These are phyloP conservation scores for Pithys albifrons DNA, from an alignment of 2,113 vertebrate species.

Conservation along the genomic window DNA sequence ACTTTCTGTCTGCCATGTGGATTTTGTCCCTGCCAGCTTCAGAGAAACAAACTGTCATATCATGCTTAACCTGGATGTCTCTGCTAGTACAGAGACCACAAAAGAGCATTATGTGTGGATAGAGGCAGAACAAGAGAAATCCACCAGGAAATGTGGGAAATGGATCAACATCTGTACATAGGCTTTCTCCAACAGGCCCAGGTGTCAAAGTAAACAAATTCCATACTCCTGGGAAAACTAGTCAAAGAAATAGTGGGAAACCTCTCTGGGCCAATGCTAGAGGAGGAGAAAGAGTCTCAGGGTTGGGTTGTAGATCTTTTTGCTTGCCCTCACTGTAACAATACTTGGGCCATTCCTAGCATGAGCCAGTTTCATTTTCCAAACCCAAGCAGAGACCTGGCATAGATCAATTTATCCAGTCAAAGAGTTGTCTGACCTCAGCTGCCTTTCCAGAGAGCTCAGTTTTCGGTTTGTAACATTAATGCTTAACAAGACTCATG, in stretches of 20 bases:
- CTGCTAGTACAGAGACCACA: background rate
- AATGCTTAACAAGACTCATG: background rate
- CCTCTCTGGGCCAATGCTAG: rapidly evolving
- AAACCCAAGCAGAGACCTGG: background rate
- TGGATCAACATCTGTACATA: background rate
- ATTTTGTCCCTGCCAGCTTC: background rate
- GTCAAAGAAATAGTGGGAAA: background rate
- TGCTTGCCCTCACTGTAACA: background rate
- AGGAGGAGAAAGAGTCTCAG: background rate
- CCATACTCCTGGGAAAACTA: background rate
- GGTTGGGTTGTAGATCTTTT: background rate
- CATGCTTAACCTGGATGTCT: background rate
- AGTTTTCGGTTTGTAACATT: background rate
- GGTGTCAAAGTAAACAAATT: background rate
- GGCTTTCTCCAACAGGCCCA: background rate
- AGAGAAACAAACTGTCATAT: background rate
- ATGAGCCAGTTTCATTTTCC: background rate
- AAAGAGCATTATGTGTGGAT: background rate
- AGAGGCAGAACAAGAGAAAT: background rate
- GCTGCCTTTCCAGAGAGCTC: background rate
- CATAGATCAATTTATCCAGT: background rate
- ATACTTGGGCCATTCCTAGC: background rate
- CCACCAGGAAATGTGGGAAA: background rate
- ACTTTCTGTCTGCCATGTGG: background rate
- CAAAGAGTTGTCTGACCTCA: background rate